Conservation (phyloP, 2,113 vertebrate species). For the Chiloscyllium plagiosum region DNA sequence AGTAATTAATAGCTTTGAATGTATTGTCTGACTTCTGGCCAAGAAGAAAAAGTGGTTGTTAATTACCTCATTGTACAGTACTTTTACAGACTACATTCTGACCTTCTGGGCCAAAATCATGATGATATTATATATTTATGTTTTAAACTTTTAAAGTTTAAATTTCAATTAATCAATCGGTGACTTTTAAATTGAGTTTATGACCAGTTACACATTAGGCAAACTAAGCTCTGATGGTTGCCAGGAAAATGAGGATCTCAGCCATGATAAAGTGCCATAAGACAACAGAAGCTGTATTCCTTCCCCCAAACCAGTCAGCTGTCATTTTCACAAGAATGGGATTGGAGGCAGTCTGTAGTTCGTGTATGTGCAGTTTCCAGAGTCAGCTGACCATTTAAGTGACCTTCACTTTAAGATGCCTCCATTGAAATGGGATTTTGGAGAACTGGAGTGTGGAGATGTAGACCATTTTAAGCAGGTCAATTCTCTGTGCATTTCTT, state of each 20-base stretch:
- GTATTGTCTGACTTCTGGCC: background rate
- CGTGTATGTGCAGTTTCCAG: too few relatives aligned
- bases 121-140: background rate
- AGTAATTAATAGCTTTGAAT: slow-evolving; percentile 45
- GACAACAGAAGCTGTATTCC: too few relatives aligned
- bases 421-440: too few relatives aligned
- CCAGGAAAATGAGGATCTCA: too few relatives aligned
- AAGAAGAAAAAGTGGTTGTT: background rate
- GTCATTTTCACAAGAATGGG: too few relatives aligned
- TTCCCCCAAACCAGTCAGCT: background rate
- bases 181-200: background rate
- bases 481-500: too few relatives aligned
- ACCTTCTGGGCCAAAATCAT: background rate
- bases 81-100: background rate
- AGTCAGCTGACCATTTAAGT: too few relatives aligned
- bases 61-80: background rate
- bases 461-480: too few relatives aligned
- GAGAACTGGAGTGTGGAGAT: too few relatives aligned
- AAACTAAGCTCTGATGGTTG: background rate
- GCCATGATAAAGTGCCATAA: too few relatives aligned
- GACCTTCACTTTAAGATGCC: too few relatives aligned
- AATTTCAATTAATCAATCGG: background rate
- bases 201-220: background rate
- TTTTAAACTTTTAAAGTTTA: background rate
- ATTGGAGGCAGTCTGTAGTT: too few relatives aligned